Evolutionary conservation across 2,888 invertebrate genomes (phyloP).

Genomic region (Ctenicera cuprea): DNA sequence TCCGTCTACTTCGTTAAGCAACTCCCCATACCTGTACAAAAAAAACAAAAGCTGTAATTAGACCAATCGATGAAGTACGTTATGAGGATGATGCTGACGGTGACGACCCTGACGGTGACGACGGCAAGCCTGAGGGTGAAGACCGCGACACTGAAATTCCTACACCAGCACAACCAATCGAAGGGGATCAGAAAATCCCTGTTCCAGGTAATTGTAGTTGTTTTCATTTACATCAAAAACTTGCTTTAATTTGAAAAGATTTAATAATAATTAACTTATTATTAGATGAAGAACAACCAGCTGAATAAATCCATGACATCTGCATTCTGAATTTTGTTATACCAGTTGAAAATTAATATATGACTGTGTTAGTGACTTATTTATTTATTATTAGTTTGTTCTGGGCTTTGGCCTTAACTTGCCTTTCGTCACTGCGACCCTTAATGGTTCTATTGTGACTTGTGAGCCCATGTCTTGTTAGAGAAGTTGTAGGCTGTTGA

Average conservation of each 20-base stretch:
- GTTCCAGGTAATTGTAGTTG: conserved; percentile 6
- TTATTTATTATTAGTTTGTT: too few relatives aligned
- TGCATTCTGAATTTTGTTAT: conserved; percentile 10
- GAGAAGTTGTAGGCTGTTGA: too few relatives aligned
- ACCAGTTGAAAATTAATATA: conserved; percentile 28
- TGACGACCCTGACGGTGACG: conserved; percentile 48
- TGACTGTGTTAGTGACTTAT: too few relatives aligned
- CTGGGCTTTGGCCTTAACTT: too few relatives aligned
- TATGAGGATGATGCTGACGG: conserved; percentile 75
- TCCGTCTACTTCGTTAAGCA: too few relatives aligned
- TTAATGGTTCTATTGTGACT: too few relatives aligned
- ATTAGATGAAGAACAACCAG: conserved; percentile 19
- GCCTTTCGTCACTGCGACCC: too few relatives aligned
- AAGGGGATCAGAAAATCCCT: conserved; percentile 33
- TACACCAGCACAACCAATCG: conserved; percentile 18
- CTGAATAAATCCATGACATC: conserved; percentile 21
- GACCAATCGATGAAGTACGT: conserved; percentile 81
- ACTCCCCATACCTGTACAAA: too few relatives aligned
- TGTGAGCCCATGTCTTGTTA: too few relatives aligned
- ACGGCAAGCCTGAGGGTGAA: too few relatives aligned
- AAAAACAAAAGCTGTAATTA: too few relatives aligned
- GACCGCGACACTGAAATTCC: conserved; percentile 23
- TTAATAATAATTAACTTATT: conserved; percentile 5
- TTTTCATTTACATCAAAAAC: too few relatives aligned
- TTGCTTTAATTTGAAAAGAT: not conserved